A percentile compares a stretch with the other conserved stretches of the same genome.
Evolutionary conservation across 2,113 vertebrate species (phyloP).

Genomic region (Podarcis raffonei): DNA sequence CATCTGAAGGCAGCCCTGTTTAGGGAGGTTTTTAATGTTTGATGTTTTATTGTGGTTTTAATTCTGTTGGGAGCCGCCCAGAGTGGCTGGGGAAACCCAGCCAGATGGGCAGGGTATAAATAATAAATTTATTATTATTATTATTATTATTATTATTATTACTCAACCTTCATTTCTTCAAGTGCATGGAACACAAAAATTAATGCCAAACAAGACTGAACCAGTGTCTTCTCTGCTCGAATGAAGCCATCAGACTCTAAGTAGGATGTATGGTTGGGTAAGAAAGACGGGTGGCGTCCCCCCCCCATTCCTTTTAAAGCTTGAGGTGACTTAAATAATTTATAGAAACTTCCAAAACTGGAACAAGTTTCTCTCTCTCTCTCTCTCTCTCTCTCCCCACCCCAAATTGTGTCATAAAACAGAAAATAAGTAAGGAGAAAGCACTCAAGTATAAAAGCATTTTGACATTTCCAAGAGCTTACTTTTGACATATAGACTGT

Average conservation of each 20-base stretch:
- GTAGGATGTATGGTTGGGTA: neutral
- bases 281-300: neutral
- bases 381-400: neutral
- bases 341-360: neutral
- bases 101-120: no score
- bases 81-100: no score
- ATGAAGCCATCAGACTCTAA: neutral
- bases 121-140: no score
- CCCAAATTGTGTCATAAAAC: slow-evolving; percentile 20
- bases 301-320: neutral
- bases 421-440: slow-evolving; percentile 35
- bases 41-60: no score
- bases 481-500: slow-evolving; percentile 12
- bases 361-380: neutral
- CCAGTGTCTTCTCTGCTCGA: neutral
- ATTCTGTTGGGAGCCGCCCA: no score
- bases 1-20: no score
- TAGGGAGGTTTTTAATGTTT: no score
- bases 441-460: neutral
- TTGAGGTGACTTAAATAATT: slow-evolving; percentile 15
- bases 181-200: no score
- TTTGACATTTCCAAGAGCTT: slow-evolving; percentile 39
- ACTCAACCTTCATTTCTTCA: neutral
- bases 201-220: neutral
- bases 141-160: no score